Evolutionary conservation across 1,140 invertebrate genomes (phyloP).

Genomic region (Leptoteleia sp.): DNA sequence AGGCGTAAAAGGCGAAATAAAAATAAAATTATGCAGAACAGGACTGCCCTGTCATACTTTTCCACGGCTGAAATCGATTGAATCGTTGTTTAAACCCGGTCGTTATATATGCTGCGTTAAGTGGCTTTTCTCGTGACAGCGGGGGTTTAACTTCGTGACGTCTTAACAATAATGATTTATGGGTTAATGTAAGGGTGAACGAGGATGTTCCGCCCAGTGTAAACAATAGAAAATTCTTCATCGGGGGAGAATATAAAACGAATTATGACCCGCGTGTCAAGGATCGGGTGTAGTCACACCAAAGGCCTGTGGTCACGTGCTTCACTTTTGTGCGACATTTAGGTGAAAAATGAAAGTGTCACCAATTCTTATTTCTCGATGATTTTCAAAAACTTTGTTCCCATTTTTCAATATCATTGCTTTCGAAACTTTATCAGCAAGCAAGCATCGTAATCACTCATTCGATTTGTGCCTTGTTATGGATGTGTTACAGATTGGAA

Average conservation of each 20-base stretch:
- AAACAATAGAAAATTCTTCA: slow-evolving; percentile 41
- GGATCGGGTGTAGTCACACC: neutral
- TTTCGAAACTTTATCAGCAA: no score
- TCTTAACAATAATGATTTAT: slow-evolving; percentile 45
- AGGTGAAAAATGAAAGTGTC: neutral
- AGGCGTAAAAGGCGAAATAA: no score
- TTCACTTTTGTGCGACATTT: neutral
- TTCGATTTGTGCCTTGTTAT: no score
- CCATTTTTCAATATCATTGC: no score
- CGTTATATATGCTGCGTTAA: slow-evolving; percentile 20
- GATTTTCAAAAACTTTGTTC: no score
- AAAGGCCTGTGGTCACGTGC: slow-evolving; percentile 3
- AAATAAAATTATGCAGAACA: neutral
- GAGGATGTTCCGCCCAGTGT: slow-evolving; percentile 18
- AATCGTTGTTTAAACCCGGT: slow-evolving; percentile 17
- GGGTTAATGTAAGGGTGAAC: slow-evolving; percentile 35
- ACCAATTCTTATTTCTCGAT: no score
- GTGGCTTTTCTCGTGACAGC: slow-evolving; percentile 40
- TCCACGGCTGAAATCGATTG: slow-evolving; percentile 24
- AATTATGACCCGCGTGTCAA: slow-evolving; percentile 14
- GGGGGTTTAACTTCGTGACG: slow-evolving; percentile 29
- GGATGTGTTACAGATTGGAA: no score
- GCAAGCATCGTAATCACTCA: no score
- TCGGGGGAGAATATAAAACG: slow-evolving; percentile 11
- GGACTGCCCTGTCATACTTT: slow-evolving; percentile 6